phyloP scores from a whole-genome alignment of 2,888 invertebrate genomes.

The Platycheirus albimanus region DNA sequence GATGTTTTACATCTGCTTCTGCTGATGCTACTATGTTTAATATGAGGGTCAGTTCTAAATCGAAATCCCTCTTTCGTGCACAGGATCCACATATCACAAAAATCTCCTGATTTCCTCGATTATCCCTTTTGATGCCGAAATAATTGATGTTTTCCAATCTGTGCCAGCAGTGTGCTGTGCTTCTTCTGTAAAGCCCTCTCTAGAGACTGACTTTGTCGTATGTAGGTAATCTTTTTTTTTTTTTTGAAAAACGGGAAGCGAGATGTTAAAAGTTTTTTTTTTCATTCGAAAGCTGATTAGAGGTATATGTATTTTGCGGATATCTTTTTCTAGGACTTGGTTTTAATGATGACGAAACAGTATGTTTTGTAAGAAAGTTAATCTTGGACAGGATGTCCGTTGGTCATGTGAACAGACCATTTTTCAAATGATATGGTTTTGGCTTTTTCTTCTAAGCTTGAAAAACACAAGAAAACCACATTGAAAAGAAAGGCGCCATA shows the following conservation, averaged over 20 bases:
- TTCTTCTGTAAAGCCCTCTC: conserved; percentile 2
- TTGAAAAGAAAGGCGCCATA: too few relatives aligned
- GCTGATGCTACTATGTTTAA: conserved; percentile 5
- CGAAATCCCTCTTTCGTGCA: conserved; percentile 60
- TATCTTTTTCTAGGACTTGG: conserved; percentile 33
- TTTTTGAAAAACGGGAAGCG: background rate
- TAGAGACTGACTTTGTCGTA: background rate
- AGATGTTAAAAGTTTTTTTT: conserved; percentile 44
- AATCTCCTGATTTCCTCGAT: conserved; percentile 68
- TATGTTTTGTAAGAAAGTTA: conserved; percentile 24
- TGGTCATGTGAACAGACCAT: conserved; percentile 49
- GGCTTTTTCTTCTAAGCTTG: background rate
- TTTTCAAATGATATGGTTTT: conserved; percentile 30
- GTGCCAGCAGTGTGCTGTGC: conserved; percentile 39
- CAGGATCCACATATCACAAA: conserved; percentile 68
- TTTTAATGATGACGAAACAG: conserved; percentile 9
- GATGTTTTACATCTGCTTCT: conserved; percentile 71
- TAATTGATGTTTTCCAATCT: conserved; percentile 69
- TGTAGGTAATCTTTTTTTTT: conserved; percentile 23
- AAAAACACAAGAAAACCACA: background rate
- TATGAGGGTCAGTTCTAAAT: conserved; percentile 60
- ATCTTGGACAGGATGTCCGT: conserved; percentile 33
- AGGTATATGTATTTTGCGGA: conserved; percentile 41
- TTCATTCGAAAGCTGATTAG: conserved; percentile 60
- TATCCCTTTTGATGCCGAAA: conserved; percentile 73